phyloP scores from a whole-genome alignment of 2,797 vertebrate species.

The Crocidura indochinensis region DNA sequence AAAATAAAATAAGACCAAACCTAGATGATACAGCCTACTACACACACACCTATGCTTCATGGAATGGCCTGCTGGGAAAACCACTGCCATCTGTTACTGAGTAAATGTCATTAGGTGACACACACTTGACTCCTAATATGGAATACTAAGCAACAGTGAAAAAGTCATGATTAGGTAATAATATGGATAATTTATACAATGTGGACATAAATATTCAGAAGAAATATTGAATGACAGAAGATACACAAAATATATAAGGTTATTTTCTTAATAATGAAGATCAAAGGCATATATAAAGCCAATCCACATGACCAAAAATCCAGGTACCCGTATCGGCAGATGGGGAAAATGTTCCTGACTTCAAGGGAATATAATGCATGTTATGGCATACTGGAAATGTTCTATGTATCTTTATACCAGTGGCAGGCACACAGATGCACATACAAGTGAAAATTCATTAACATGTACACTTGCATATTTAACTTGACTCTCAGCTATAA shows the following conservation, averaged over 20 bases:
- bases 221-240: not conserved
- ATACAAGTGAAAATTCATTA: slow-evolving; percentile 28
- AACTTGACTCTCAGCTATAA: slow-evolving; percentile 46
- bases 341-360: not conserved
- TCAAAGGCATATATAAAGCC: slow-evolving; percentile 16
- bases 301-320: slow-evolving; percentile 35
- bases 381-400: slow-evolving; percentile 11
- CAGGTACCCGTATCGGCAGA: not conserved
- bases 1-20: not conserved
- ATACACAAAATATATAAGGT: not conserved
- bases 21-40: not conserved
- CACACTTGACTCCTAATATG: not conserved
- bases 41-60: not conserved
- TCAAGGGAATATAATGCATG: not conserved
- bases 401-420: not conserved
- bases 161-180: not conserved
- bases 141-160: not conserved
- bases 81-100: not conserved
- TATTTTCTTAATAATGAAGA: not conserved
- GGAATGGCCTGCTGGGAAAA: not conserved
- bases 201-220: slow-evolving; percentile 8
- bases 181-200: slow-evolving; percentile 40
- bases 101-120: not conserved
- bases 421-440: not conserved
- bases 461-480: not conserved